Evolutionary conservation across 2,888 invertebrate species (phyloP), one percentile per base, ranked within the genome.

Genomic region (Orgyia antiqua): DNA sequence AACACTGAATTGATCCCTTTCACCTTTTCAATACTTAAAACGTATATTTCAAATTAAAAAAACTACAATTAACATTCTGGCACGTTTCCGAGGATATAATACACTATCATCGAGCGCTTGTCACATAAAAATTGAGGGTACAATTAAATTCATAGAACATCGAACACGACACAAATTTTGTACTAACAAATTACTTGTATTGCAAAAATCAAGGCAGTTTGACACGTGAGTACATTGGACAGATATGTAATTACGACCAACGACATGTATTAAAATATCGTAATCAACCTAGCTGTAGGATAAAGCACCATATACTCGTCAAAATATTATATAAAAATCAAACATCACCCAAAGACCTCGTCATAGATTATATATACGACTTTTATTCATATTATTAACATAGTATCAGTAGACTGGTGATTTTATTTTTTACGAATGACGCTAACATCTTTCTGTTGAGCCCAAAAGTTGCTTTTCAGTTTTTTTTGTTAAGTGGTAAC

Each of bases 51-150:
- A 69, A 53, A n/a, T n/a, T n/a, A 62, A 69, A 71, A 41, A 72
- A 69, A 71, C 67, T 78, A 80, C 67, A 76, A 70, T 68, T 75
- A 71, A 77, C 65, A 74, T 76, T 83, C 80, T 86, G 84, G 84
- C 84, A 86, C 84, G 69, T 79, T 69, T 67, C 69, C 57, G 60
- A 70, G 74, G 77, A 73, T 70, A 70, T 62, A 60, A 47, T 45
- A 49, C 51, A 51, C 57, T 56, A 53, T 55, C 65, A 59, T 67
- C 63, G 65, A 58, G 61, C 62, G 57, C 58, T 62, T 61, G 73
- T 68, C 69, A 68, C 66, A 61, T 60, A 62, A 57, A 51, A 50
- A 59, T 50, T 50, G 54, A 58, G 55, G 47, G 52, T 44, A 61
- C 57, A 66, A 68, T 74, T 75, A 80, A 80, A 77, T 78, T 72